These are phyloP conservation scores for Eupleurogrammus muticus DNA, from an alignment of 2,797 vertebrate species.

Conservation along the genomic window DNA sequence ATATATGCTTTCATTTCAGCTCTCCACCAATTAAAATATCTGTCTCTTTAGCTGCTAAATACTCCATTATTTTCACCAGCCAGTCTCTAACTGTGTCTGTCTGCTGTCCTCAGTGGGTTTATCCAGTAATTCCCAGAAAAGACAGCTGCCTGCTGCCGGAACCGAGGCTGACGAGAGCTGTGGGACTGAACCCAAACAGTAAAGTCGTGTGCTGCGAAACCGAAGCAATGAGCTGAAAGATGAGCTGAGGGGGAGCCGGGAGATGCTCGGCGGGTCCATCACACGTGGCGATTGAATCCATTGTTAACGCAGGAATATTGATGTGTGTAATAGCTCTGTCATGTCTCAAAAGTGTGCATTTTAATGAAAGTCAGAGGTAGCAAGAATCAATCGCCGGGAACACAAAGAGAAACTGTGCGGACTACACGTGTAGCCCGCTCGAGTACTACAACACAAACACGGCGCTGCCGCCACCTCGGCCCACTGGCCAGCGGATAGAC, in stretches of 20 bases:
- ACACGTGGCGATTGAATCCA: neutral
- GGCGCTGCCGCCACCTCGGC: constrained; percentile 20
- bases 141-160: neutral
- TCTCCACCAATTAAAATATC: neutral
- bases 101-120: neutral
- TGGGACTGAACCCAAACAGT: neutral
- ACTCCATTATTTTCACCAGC: neutral
- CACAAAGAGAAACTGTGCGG: neutral
- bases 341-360: neutral
- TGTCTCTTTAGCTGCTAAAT: neutral
- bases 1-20: neutral
- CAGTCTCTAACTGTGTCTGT: too few species aligned
- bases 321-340: neutral
- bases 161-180: neutral
- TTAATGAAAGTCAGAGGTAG: neutral
- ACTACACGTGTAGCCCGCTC: neutral
- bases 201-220: neutral
- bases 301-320: neutral
- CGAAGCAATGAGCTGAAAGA: neutral
- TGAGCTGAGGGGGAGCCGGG: neutral
- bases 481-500: constrained; percentile 52
- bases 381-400: constrained; percentile 16
- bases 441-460: constrained; percentile 24
- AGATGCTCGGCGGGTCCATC: neutral
- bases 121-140: neutral